These are phyloP conservation scores for Drosophila saltans DNA, from an alignment of 1,140 invertebrate species.

Conservation along the genomic window DNA sequence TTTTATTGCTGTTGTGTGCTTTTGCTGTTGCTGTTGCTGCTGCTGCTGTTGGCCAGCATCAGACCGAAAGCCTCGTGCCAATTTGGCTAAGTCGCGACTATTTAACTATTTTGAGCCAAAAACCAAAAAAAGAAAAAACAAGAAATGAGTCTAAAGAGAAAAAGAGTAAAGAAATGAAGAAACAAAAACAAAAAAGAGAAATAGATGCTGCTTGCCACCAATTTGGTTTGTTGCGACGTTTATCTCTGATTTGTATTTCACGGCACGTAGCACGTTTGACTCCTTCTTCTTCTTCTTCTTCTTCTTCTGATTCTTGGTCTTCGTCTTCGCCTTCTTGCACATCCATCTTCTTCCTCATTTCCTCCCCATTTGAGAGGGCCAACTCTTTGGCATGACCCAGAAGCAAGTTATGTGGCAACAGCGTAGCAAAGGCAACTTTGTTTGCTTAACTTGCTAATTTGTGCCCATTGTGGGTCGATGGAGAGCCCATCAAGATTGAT, in stretches of 20 bases:
- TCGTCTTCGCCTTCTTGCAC: not conserved
- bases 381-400: conserved; percentile 38
- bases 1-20: conserved; percentile 22
- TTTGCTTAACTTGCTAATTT: conserved; percentile 54
- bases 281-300: conserved; percentile 1
- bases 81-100: conserved; percentile 73
- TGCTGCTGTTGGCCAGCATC: conserved; percentile 6
- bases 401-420: conserved; percentile 30
- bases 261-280: conserved; percentile 38
- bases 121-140: conserved; percentile 3
- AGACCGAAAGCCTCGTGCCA: conserved; percentile 46
- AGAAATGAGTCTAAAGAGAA: not conserved
- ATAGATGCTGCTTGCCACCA: conserved; percentile 52
- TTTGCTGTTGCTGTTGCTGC: conserved; percentile 2
- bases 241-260: conserved; percentile 56
- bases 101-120: conserved; percentile 71
- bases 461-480: conserved; percentile 53
- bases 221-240: conserved; percentile 46
- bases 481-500: conserved; percentile 30
- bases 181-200: conserved; percentile 7
- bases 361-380: conserved; percentile 11
- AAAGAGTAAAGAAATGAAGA: not conserved
- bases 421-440: conserved; percentile 33
- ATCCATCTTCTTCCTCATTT: not conserved
- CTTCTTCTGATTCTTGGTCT: not conserved